Base-by-base conservation (phyloP, 2,113 vertebrate species). In the Hyperoodon ampullatus region DNA sequence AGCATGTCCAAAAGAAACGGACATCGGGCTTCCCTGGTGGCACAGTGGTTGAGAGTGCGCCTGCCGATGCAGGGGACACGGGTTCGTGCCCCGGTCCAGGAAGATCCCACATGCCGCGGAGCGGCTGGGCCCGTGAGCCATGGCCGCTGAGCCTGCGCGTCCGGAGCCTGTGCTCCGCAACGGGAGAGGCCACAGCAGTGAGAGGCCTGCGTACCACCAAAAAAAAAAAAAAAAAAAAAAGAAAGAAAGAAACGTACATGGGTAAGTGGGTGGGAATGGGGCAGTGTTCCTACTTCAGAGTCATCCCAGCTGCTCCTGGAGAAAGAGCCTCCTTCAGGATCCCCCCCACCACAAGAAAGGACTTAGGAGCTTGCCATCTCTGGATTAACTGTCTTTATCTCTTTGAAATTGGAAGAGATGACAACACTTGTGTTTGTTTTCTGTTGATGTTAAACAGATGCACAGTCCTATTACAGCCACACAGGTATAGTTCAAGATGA, bases 351-450 rank as follows among this genome's bases (percentile, higher is more conserved):
- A 61, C 81, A 71, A 90, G 78, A 88, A 96, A 97, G 89, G 77
- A 30, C 75, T 55, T 47, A 8, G 3, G 65, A n/a, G 10, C 92
- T 33, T 96, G 2, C 65, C 63, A 75, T 92, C 91, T 96, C 61
- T 66, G 87, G 55, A 93, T 96, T 92, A 24, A 60, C 39, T 84
- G 88, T 92, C 94, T 81, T 96, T 93, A 86, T 96, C 85, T 98
- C 3, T 42, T 70, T 94, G 93, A 97, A 96, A 88, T 90, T 55
- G 50, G 8, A 88, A 81, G 81, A 70, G 70, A 21, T 53, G 12
- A 75, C 35, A 94, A 30, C n/a, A 96, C 6, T 28, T 97, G 47
- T 96, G 33, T 92, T 97, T 97, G 70, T 95, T 98, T 98, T 91
- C n/a, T 97, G 78, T 60, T 84, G 77, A 70, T 96, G n/a, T 88